A percentile compares a stretch with the other conserved stretches of the same genome.
These are phyloP conservation scores for Pampus argenteus DNA, from an alignment of 2,797 vertebrate species.

Conservation along the genomic window DNA sequence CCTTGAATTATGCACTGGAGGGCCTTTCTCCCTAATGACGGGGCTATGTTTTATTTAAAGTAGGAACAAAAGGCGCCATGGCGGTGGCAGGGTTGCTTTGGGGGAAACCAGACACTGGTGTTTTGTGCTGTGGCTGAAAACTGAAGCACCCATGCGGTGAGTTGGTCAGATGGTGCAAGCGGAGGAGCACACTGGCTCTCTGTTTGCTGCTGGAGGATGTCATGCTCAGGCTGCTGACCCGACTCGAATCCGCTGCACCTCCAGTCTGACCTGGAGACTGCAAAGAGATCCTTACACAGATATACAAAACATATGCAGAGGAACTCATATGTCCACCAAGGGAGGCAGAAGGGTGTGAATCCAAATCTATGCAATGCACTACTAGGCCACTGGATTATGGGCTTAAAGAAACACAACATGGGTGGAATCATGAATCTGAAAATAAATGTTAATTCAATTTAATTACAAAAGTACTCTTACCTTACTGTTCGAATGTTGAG, in stretches of 20 bases:
- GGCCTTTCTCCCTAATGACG: slow-evolving; percentile 75
- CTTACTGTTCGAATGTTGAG: too few species aligned
- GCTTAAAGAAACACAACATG: too few species aligned
- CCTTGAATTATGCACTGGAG: slow-evolving; percentile 80
- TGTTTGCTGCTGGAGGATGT: slow-evolving; percentile 48
- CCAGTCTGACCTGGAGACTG: slow-evolving; percentile 27
- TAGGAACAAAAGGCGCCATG: slow-evolving; percentile 74
- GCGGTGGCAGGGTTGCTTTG: slow-evolving; percentile 62
- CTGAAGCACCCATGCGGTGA: slow-evolving; percentile 66
- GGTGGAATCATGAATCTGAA: too few species aligned
- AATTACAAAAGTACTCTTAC: too few species aligned
- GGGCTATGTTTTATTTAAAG: slow-evolving; percentile 86
- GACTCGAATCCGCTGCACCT: slow-evolving; percentile 21
- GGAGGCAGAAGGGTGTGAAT: neutral
- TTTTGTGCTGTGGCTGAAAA: slow-evolving; percentile 77
- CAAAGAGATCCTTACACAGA: slow-evolving; percentile 10
- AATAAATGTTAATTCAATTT: too few species aligned
- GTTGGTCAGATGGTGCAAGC: slow-evolving; percentile 70
- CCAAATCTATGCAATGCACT: neutral
- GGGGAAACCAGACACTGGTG: slow-evolving; percentile 80
- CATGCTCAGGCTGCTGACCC: slow-evolving; percentile 32
- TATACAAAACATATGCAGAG: neutral
- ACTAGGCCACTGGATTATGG: too few species aligned
- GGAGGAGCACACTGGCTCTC: slow-evolving; percentile 59
- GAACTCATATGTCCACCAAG: neutral